phyloP scores from a whole-genome alignment of 1,140 invertebrate species.

The Mycetomoellerius zeteki region DNA sequence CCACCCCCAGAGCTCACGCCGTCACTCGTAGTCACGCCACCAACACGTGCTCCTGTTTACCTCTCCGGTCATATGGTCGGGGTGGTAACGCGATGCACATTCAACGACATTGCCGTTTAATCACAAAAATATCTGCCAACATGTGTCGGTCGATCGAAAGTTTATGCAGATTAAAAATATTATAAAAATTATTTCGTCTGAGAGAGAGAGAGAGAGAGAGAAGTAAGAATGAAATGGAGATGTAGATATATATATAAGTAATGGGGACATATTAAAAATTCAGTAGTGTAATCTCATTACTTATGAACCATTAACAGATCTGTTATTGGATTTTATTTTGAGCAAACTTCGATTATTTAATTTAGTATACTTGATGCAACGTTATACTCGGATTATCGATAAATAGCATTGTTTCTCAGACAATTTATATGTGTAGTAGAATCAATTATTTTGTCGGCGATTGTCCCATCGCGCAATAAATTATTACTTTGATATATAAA shows the following conservation, averaged over 20 bases:
- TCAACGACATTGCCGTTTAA: constrained; percentile 52
- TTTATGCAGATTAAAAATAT: background rate
- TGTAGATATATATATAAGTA: background rate
- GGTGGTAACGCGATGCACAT: constrained; percentile 47
- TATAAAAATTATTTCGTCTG: background rate
- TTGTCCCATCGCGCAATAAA: background rate
- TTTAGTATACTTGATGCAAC: background rate
- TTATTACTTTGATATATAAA: background rate
- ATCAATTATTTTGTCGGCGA: background rate
- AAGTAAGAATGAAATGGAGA: background rate
- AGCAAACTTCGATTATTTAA: constrained; percentile 17
- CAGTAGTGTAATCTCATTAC: constrained; percentile 19
- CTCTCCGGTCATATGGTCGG: constrained; percentile 78
- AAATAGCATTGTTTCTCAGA: constrained; percentile 15
- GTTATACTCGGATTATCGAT: background rate
- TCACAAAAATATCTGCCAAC: constrained; percentile 29
- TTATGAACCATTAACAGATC: constrained; percentile 23
- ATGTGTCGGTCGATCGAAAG: background rate
- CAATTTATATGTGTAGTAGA: background rate
- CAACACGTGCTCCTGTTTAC: constrained; percentile 87
- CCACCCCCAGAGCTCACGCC: constrained; percentile 58
- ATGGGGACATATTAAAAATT: background rate
- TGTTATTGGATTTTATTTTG: constrained; percentile 35
- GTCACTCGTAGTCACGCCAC: constrained; percentile 80
- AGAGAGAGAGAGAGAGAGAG: too few relatives aligned